These are phyloP conservation scores for Latrodectus geometricus DNA, from an alignment of 1,140 invertebrate genomes.

Conservation along the genomic window DNA sequence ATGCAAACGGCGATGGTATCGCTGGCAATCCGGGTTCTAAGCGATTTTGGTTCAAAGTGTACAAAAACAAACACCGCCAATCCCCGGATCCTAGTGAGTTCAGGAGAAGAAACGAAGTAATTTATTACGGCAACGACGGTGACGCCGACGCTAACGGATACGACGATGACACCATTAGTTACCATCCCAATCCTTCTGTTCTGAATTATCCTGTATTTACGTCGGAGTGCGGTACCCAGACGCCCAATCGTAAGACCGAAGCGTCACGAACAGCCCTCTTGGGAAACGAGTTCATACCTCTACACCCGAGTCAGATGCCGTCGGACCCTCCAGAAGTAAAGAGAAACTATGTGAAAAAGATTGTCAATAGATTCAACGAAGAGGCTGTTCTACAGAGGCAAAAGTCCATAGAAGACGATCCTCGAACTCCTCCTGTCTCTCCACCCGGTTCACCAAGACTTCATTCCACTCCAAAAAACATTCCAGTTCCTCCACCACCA, in stretches of 20 bases:
- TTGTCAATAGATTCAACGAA: constrained; percentile 59
- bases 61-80: constrained; percentile 58
- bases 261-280: constrained; percentile 32
- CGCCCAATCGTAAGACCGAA: constrained; percentile 8
- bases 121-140: constrained; percentile 40
- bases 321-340: constrained; percentile 49
- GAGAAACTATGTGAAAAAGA: constrained; percentile 57
- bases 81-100: constrained; percentile 42
- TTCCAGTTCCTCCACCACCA: constrained; percentile 21
- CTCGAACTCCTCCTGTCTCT: constrained; percentile 27
- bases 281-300: constrained; percentile 52
- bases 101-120: constrained; percentile 25
- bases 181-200: constrained; percentile 44
- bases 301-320: constrained; percentile 58
- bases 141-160: constrained; percentile 18
- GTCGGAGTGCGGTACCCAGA: constrained; percentile 53
- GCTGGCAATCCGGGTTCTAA: constrained; percentile 43
- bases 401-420: constrained; percentile 24
- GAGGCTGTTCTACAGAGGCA: constrained; percentile 51
- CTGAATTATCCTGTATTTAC: constrained; percentile 52
- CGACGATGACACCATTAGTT: constrained; percentile 46
- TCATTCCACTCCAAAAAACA: constrained; percentile 43
- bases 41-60: constrained; percentile 61
- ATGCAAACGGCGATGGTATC: constrained; percentile 3
- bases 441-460: constrained; percentile 15